phyloP scores from a whole-genome alignment of 2,113 vertebrate species.

The Noturus placidus region DNA sequence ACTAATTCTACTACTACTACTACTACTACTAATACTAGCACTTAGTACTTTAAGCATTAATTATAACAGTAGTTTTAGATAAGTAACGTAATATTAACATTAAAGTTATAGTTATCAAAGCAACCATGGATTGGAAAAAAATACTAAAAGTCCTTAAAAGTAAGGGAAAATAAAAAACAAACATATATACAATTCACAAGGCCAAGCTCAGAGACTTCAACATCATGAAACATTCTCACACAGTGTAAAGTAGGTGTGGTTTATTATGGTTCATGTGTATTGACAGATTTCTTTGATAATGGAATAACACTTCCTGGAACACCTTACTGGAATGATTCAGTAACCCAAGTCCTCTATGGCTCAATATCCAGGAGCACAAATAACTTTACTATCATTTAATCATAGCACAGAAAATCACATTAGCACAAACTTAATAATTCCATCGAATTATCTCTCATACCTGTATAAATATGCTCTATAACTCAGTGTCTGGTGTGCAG shows the following conservation, averaged over 20 bases:
- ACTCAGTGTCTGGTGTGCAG: conserved; percentile 57
- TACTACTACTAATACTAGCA: background rate
- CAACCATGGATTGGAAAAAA: background rate
- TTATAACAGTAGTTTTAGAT: background rate
- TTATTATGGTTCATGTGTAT: background rate
- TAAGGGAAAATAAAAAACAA: background rate
- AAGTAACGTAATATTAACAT: background rate
- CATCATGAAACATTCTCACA: background rate
- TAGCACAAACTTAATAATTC: background rate
- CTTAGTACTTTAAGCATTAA: background rate
- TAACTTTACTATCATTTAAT: background rate
- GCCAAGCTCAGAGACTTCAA: background rate
- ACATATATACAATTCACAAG: background rate
- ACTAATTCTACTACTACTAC: background rate
- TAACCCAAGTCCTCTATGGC: background rate
- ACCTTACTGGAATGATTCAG: background rate
- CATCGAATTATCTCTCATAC: background rate
- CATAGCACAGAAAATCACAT: background rate
- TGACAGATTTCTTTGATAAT: background rate
- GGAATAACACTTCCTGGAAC: background rate
- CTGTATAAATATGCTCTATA: background rate
- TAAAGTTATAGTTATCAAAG: background rate
- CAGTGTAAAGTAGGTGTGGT: background rate
- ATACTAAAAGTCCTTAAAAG: background rate
- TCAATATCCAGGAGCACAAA: background rate